A percentile compares a stretch with the other conserved stretches of the same genome.
These are phyloP conservation scores for Drosophila mettleri DNA, from an alignment of 2,888 invertebrate species.

Conservation along the genomic window DNA sequence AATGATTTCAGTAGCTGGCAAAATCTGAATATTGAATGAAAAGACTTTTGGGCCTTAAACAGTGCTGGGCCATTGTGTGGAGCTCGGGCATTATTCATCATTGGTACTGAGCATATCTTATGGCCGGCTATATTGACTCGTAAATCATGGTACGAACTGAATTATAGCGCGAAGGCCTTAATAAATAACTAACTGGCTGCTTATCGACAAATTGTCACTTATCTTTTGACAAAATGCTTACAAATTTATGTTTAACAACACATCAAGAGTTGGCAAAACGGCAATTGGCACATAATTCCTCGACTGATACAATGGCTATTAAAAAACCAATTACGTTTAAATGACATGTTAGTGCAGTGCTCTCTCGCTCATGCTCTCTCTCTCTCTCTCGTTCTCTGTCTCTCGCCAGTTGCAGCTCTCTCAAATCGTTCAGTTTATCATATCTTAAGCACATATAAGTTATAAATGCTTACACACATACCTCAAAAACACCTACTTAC, in stretches of 20 bases:
- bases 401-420: not conserved
- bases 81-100: conserved; percentile 2
- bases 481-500: conserved; percentile 18
- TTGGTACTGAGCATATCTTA: not conserved
- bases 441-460: not conserved
- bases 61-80: conserved; percentile 4
- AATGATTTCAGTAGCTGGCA: conserved; percentile 30
- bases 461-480: conserved; percentile 2
- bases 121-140: no score
- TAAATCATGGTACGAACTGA: not conserved
- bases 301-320: conserved; percentile 74
- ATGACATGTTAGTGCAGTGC: conserved; percentile 51
- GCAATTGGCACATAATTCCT: conserved; percentile 74
- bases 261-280: conserved; percentile 55
- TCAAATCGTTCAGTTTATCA: not conserved
- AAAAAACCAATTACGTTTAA: conserved; percentile 78
- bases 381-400: conserved; percentile 4
- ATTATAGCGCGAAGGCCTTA: not conserved
- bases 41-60: conserved; percentile 4
- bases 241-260: conserved; percentile 73
- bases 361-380: conserved; percentile 8
- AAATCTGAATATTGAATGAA: not conserved
- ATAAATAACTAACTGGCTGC: conserved; percentile 12
- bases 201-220: conserved; percentile 38
- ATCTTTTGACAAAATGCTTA: conserved; percentile 35